Evolutionary conservation across 1,140 invertebrate genomes (phyloP), one percentile per base, ranked within the genome.

Genomic region (Hycleus cichorii): DNA sequence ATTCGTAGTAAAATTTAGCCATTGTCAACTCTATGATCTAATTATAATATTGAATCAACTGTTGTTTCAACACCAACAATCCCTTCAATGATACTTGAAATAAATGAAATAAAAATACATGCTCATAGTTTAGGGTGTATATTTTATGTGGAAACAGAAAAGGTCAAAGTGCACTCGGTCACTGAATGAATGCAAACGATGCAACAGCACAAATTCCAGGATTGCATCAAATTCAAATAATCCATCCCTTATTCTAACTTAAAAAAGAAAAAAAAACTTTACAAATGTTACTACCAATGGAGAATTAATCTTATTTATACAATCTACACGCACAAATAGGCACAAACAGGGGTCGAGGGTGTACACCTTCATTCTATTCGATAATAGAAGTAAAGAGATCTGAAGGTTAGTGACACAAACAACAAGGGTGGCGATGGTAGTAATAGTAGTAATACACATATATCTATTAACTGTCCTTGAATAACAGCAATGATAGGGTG

Each of bases 391-490:
- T 18, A 18, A 39, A 39, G 6, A 42, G 24, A 54, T 49, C 7
- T 49, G 24, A 18, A 10, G 11, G 8, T 4, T 45, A 32, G 24
- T 10, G 3, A 43, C 27, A 46, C 44, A 43, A 32, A 39, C 39
- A 12, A 47, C 25, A 39, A 55, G 52, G 52, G 52, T 55, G 39
- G 52, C 2, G 18, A 1, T 18, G 18, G 1, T 18, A 18, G 18
- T 18, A 18, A 18, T 18, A 18, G 18, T 18, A 18, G 18, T 18
- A 18, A 9, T 42, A 42, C 40, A 39, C 40, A 7, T 32, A 32
- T 32, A 32, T 32, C 32, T 46, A 39, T 39, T 47, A 38, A 44
- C 42, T 56, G 60, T 46, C 60, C 57, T 62, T 62, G 57, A 62
- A 56, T 47, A 18, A 32, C 7, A 32, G 32, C 32, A 32, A 32